These are phyloP conservation scores for Stratiomys singularior DNA, from an alignment of 2,888 invertebrate genomes.

Conservation along the genomic window DNA sequence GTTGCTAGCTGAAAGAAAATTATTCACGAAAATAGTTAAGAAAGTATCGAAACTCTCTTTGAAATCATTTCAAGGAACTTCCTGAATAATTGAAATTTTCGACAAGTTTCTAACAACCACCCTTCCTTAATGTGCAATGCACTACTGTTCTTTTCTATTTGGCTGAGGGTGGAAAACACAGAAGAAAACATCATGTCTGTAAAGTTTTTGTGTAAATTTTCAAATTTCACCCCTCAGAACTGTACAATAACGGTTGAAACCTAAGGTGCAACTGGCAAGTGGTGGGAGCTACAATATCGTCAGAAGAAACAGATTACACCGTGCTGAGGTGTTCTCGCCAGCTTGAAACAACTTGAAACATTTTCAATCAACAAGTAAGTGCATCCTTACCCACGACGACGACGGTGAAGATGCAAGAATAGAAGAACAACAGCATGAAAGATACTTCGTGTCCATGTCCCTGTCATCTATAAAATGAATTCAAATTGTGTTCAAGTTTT, in stretches of 20 bases:
- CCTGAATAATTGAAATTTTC: slow-evolving; percentile 43
- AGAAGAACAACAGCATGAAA: slow-evolving; percentile 18
- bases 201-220: slow-evolving; percentile 37
- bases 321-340: not conserved
- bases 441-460: slow-evolving; percentile 24
- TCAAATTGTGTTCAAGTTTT: slow-evolving; percentile 41
- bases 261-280: not conserved
- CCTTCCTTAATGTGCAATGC: slow-evolving; percentile 35
- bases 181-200: slow-evolving; percentile 42
- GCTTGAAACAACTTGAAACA: slow-evolving; percentile 35
- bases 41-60: slow-evolving; percentile 20
- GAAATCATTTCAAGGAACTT: slow-evolving; percentile 40
- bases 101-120: slow-evolving; percentile 40
- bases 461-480: slow-evolving; percentile 41
- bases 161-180: slow-evolving; percentile 21
- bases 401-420: slow-evolving; percentile 4
- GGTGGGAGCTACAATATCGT: not conserved
- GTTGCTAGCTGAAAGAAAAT: too few relatives aligned
- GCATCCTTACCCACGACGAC: slow-evolving; percentile 27
- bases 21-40: slow-evolving; percentile 4
- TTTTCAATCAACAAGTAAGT: slow-evolving; percentile 46
- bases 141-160: slow-evolving; percentile 23
- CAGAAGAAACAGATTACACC: slow-evolving; percentile 36
- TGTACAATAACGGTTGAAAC: not conserved
- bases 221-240: not conserved